Evolutionary conservation across 1,140 invertebrate genomes (phyloP).

Genomic region (Oreohelix idahoensis): DNA sequence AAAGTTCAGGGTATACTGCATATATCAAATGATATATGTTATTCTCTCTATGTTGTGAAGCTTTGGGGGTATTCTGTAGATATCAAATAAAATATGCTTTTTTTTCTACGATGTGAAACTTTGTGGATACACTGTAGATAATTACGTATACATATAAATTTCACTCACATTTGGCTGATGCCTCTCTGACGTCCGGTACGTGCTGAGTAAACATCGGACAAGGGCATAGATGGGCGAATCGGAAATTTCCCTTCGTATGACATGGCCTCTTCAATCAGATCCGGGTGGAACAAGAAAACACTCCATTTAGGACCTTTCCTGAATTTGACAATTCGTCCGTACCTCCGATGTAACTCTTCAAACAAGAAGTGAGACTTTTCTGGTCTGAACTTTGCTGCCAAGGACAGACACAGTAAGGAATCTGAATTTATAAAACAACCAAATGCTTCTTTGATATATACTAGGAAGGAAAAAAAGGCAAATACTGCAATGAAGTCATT

Average conservation of each 20-base stretch:
- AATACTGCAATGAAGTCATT: neutral
- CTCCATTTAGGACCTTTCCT: constrained; percentile 27
- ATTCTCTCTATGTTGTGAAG: too few relatives aligned
- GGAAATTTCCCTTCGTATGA: constrained; percentile 30
- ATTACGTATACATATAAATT: too few relatives aligned
- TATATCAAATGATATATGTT: too few relatives aligned
- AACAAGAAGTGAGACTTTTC: constrained; percentile 26
- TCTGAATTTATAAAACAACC: too few relatives aligned
- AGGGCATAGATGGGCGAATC: constrained; percentile 4
- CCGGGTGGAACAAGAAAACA: constrained; percentile 33
- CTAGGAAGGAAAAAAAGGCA: neutral
- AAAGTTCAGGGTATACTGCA: too few relatives aligned
- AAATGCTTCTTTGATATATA: too few relatives aligned
- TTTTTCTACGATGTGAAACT: too few relatives aligned
- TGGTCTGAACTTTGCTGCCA: neutral
- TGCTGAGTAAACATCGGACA: constrained; percentile 13
- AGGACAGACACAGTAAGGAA: too few relatives aligned
- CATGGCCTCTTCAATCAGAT: constrained; percentile 21
- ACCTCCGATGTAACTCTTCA: constrained; percentile 27
- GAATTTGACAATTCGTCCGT: constrained; percentile 37
- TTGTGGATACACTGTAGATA: too few relatives aligned
- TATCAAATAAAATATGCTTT: too few relatives aligned
- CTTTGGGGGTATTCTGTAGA: too few relatives aligned
- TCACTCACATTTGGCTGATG: constrained; percentile 33
- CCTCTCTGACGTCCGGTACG: neutral